Evolutionary conservation across 64 coral and sea anemone genomes (phyloP).

Genomic region (Stichodactyla helianthus): DNA sequence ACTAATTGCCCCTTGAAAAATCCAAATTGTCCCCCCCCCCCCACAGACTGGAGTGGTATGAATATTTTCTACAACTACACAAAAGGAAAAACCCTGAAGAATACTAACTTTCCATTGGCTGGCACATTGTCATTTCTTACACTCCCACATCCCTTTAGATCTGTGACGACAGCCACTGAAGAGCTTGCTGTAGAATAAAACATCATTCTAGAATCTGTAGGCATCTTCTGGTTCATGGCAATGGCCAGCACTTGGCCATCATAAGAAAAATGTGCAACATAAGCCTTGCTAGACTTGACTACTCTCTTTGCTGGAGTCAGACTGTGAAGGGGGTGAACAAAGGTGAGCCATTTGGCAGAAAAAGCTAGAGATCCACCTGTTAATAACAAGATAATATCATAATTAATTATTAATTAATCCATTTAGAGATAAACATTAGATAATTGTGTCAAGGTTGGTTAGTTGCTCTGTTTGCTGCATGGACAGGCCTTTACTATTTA

Average conservation of each 20-base stretch:
- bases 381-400: too few relatives aligned
- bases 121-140: background rate
- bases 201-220: conserved; percentile 83
- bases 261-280: conserved; percentile 52
- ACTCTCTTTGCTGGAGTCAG: conserved; percentile 73
- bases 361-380: conserved; percentile 31
- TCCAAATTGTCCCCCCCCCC: too few relatives aligned
- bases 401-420: too few relatives aligned
- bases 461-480: too few relatives aligned
- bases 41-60: too few relatives aligned
- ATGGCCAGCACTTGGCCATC: conserved; percentile 79
- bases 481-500: too few relatives aligned
- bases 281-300: conserved; percentile 71
- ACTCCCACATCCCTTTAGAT: conserved; percentile 83
- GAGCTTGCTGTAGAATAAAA: conserved; percentile 65
- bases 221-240: conserved; percentile 84
- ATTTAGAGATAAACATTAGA: too few relatives aligned
- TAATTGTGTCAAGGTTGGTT: too few relatives aligned
- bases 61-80: too few relatives aligned
- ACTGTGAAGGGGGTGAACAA: conserved; percentile 55
- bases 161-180: conserved; percentile 67
- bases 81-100: background rate
- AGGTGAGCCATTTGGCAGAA: conserved; percentile 71
- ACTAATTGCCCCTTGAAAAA: too few relatives aligned
- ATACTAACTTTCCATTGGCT: conserved; percentile 54